Conservation (phyloP, 2,113 vertebrate species). For the Emydocephalus ijimae region DNA sequence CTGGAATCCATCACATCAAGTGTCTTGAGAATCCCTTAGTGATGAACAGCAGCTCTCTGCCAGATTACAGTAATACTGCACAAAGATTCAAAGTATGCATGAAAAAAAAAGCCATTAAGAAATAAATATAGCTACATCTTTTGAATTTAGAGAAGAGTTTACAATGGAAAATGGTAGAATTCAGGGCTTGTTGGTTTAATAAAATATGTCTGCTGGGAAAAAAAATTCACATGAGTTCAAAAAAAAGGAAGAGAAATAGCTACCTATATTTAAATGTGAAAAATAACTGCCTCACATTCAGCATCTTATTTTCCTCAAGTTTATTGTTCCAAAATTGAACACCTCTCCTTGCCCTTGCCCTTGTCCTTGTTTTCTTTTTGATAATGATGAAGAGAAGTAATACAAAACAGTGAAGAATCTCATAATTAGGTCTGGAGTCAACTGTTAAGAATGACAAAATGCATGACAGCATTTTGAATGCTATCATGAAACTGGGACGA, state of each 20-base stretch:
- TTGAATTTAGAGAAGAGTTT: conserved; percentile 44
- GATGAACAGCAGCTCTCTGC: conserved; percentile 13
- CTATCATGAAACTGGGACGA: background rate
- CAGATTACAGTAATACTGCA: conserved; percentile 29
- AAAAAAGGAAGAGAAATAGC: conserved; percentile 24
- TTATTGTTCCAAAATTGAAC: conserved; percentile 21
- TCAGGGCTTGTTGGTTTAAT: conserved; percentile 30
- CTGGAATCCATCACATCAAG: conserved; percentile 28
- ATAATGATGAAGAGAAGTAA: background rate
- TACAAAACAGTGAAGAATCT: background rate
- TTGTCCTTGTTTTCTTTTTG: background rate
- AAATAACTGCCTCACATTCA: background rate
- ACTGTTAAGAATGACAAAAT: conserved; percentile 1
- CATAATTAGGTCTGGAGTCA: background rate
- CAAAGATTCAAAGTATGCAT: conserved; percentile 30
- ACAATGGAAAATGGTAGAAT: conserved; percentile 48
- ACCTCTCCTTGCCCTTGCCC: background rate
- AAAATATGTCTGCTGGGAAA: conserved; percentile 40
- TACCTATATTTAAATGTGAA: background rate
- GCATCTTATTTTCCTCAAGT: background rate
- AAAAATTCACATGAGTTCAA: conserved; percentile 14
- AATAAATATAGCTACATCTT: conserved; percentile 7
- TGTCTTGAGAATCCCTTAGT: conserved; percentile 34
- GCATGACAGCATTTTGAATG: background rate
- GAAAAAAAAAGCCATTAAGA: conserved; percentile 13